Evolutionary conservation across 1,140 invertebrate genomes (phyloP), one percentile per base, ranked within the genome.

Genomic region (Stegodyphus mimosarum): DNA sequence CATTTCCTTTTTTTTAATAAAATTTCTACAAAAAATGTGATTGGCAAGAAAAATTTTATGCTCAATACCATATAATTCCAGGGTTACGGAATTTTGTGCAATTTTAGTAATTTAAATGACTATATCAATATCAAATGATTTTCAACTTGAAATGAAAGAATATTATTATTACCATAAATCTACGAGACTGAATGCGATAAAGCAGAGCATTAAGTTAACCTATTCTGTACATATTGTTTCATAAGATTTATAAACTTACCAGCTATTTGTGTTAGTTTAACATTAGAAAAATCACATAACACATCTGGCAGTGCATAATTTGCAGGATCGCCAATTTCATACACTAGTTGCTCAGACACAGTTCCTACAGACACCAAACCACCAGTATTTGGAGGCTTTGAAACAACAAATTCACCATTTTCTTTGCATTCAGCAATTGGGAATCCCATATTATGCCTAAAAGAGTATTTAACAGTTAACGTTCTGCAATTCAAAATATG

Each of bases 231-330:
- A 33, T 33, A 33, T 33, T 10, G 1, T 60, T 60, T 10, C 5
- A 60, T 60, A 60, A 60, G 1, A 10, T 10, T 60, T 60, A 77
- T 77, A 50, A 63, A 73, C 9, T 89, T 89, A 88, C 90, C 89
- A 52, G 87, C 83, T 6, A 89, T 73, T 77, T 92, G 89, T 63
- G 88, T 87, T 7, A 92, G 55, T 64, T 89, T 81, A 0, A 93
- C 92, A 51, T 90, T 75, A 7, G 90, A 89, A 88, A 92, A 92
- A 88, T 93, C 92, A 89, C 91, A 92, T 13, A 91, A 89, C 50
- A 92, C 91, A 88, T 93, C 92, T 48, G 92, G 92, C 17, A 93
- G 89, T 66, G 91, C 88, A 87, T 93, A 93, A 52, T 88, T 88
- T 5, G 87, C 80, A 49, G 92, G 92, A 87, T 93, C 91, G 10